Conservation (phyloP, 1,140 invertebrate genomes). For the Pentalonia nigronervosa region DNA sequence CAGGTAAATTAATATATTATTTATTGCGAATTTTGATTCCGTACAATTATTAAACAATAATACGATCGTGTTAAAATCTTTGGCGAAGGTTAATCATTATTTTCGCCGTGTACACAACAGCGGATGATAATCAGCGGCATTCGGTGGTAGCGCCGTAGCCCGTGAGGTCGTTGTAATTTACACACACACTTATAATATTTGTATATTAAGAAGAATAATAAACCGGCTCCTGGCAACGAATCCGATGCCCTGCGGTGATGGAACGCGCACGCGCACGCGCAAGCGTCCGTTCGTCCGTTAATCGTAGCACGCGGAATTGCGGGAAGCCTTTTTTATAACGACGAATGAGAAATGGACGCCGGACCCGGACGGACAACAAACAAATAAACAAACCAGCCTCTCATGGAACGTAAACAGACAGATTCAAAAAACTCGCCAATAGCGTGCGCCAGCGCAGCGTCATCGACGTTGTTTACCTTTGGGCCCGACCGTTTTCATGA, state of each 20-base stretch:
- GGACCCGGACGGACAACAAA: not conserved
- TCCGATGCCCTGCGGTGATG: not conserved
- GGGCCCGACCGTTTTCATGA: not conserved
- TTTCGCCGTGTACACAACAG: not conserved
- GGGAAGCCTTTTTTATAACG: not conserved
- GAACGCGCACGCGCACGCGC: not conserved
- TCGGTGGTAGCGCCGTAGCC: no score
- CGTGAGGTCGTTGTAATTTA: not conserved
- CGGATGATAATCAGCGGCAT: not conserved
- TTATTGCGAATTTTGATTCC: no score
- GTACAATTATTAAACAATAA: no score
- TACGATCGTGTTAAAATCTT: not conserved
- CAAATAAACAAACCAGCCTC: not conserved
- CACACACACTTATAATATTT: no score
- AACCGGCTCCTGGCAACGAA: not conserved
- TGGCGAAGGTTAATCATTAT: not conserved
- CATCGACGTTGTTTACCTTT: not conserved
- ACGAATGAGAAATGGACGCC: not conserved
- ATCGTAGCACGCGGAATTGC: not conserved
- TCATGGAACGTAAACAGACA: constrained; percentile 14
- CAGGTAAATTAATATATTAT: no score
- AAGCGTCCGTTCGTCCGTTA: not conserved
- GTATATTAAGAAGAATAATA: not conserved
- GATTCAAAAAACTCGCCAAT: not conserved
- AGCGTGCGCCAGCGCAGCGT: not conserved